Evolutionary conservation across 2,113 vertebrate species (phyloP).

Genomic region (Progne subis): DNA sequence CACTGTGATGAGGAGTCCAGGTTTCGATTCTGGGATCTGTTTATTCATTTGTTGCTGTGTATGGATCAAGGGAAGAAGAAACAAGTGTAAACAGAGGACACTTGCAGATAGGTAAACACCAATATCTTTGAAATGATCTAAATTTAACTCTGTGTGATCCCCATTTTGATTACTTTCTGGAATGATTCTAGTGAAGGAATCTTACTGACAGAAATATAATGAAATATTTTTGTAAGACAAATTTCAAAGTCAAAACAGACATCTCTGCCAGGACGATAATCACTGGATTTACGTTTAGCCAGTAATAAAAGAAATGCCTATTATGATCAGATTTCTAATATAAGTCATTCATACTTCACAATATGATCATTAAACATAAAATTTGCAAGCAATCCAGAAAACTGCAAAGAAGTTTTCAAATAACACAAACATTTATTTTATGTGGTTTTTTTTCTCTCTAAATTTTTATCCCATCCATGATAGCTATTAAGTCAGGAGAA

Average conservation of each 20-base stretch:
- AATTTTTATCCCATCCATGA: not conserved
- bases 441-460: not conserved
- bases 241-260: not conserved
- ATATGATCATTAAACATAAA: not conserved
- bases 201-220: not conserved
- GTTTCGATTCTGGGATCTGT: not conserved
- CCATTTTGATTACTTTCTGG: not conserved
- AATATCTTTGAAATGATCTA: not conserved
- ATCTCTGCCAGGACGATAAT: not conserved
- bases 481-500: not conserved
- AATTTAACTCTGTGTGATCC: not conserved
- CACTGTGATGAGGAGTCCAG: not conserved
- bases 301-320: not conserved
- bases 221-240: not conserved
- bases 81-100: not conserved
- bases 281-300: not conserved
- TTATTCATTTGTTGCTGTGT: not conserved
- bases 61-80: not conserved
- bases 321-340: not conserved
- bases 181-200: not conserved
- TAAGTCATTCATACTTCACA: not conserved
- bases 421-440: not conserved
- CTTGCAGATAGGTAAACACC: not conserved
- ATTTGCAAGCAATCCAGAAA: not conserved
- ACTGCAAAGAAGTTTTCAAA: not conserved